These are phyloP conservation scores for Acrocephalus kingi DNA, from an alignment of 2,113 vertebrate species.

Conservation along the genomic window DNA sequence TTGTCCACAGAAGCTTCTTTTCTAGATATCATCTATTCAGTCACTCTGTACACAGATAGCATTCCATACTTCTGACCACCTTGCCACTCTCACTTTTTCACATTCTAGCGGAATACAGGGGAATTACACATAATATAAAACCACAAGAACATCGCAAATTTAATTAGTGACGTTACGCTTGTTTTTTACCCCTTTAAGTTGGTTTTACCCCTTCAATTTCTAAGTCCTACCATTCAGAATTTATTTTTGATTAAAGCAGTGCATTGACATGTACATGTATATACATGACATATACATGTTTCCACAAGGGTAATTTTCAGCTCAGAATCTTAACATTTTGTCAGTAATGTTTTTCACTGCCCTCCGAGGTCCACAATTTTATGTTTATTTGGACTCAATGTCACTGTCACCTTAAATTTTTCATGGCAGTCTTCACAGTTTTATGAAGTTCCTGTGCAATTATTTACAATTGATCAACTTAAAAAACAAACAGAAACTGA, in stretches of 20 bases:
- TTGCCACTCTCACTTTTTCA: neutral
- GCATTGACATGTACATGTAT: neutral
- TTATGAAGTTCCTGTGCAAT: neutral
- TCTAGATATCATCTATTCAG: neutral
- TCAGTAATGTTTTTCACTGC: neutral
- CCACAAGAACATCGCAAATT: neutral
- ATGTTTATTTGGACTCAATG: neutral
- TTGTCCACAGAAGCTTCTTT: neutral
- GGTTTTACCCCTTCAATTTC: neutral
- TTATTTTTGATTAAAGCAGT: neutral
- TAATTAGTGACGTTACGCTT: neutral
- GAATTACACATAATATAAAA: neutral
- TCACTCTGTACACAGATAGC: accelerated
- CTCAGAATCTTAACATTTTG: neutral
- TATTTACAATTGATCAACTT: neutral
- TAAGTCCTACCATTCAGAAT: neutral
- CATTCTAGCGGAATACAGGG: neutral
- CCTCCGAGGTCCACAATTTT: neutral
- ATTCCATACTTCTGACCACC: neutral
- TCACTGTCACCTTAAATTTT: neutral
- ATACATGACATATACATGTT: neutral
- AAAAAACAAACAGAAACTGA: neutral
- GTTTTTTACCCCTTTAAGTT: neutral
- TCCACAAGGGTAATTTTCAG: neutral
- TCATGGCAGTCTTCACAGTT: neutral